Base-by-base conservation (phyloP, 2,797 vertebrate species). In the Taenioides sp. region DNA sequence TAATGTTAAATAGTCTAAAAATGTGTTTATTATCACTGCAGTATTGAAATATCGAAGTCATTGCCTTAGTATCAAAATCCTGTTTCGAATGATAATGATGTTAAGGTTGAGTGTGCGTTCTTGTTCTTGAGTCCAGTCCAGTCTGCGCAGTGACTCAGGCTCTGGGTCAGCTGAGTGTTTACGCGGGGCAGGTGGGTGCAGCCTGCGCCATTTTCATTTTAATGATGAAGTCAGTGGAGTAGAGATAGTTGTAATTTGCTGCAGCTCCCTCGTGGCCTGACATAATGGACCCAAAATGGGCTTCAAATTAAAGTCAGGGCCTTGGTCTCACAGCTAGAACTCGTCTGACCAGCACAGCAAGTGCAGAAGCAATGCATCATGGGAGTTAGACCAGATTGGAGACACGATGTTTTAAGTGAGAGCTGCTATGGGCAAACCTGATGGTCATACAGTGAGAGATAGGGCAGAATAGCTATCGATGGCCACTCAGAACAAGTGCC, bases 221-320 rank as follows among this genome's bases (percentile, higher is more conserved):
- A 91, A 93, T 91, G 87, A 90, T 86, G 86, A 91, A 92, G 86
- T 91, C 88, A 92, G 84, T 92, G 91, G 82, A 91, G 90, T 92
- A 92, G 87, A 92, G 89, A 90, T 89, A 74, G 84, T 89, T 89
- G 84, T 92, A 92, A 93, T 93, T 92, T 90, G 91, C 84, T 84
- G 74, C 73, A 70, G 86, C 77, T 92, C 88, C 90, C 88, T 77
- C 84, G 90, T 84, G 90, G 83, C 86, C 84, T n/a, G 23, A 80
- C 80, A 89, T 92, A 92, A 92, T 93, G 89, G 88, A 88, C 86
- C 90, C 84, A 88, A 91, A 92, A 93, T 92, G 86, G 87, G 82
- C 81, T 92, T 73, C 50, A 69, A 86, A 89, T 90, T 91, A 89
- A 90, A 89, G 86, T 86, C 80, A 77, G 81, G 74, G 85, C 72